Evolutionary conservation across 2,888 invertebrate genomes (phyloP), one percentile per base, ranked within the genome.

Genomic region (Hemicrepidius hirtus): DNA sequence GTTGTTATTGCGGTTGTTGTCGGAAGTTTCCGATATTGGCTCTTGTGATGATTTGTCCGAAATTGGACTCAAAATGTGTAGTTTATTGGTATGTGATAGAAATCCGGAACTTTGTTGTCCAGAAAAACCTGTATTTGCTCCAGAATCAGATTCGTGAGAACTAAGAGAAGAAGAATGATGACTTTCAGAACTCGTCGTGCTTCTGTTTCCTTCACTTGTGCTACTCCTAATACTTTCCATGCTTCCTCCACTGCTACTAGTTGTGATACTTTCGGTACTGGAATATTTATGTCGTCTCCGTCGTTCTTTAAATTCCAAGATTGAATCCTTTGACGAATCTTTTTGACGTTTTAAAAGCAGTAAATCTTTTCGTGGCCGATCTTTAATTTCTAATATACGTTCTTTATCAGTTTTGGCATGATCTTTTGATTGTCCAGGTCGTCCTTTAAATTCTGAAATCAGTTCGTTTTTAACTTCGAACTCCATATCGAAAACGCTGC

Each of bases 11-110:
- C 92, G 91, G 80, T 93, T 94, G 82, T 94, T 94, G 81, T 95
- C 95, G 10, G 94, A 94, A 18, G 93, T 92, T 85, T 95, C 95
- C 6, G 94, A 94, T 18, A 91, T 93, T 13, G 94, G 95, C 82
- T 96, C 96, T 85, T 95, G 95, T 0, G 95, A 95, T 20, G 95
- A 95, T 86, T 95, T 96, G 86, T 96, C 96, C 70, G 95, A 95
- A 82, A 96, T 96, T 18, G 96, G 96, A 81, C 95, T 96, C 55
- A 96, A 88, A 83, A 96, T 95, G 86, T 96, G 95, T 78, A 95
- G 87, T 85, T 95, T 95, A 84, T 89, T 90, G 69, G 92, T 90
- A 79, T 93, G 91, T 68, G 91, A 89, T 46, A 91, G 86, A 85
- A 93, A 93, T 83, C 92, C 92, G 81, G 92, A 90, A 68, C 92